Evolutionary conservation across 2,797 vertebrate species (phyloP), one percentile per base, ranked within the genome.

Genomic region (Vespertilio murinus): DNA sequence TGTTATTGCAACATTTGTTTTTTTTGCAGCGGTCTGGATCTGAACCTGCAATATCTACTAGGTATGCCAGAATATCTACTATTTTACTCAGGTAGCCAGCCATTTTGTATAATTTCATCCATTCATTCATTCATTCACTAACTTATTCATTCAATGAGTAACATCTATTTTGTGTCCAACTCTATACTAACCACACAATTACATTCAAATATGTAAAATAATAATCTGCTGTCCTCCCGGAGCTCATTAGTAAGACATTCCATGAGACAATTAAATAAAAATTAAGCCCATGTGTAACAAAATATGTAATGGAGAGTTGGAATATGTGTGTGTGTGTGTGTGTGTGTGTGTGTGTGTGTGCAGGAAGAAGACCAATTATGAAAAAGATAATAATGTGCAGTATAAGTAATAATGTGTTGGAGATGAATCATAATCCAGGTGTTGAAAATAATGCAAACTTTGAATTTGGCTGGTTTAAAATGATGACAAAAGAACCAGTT

Each of bases 41-140:
- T 8, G 5, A 79, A 40, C 35, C 35, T 30, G 38, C 25, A 13
- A 61, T 61, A 61, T 42, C 54, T 79, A 38, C 16, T 38, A 79
- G 1, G 35, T 42, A 42, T 79, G 54, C 35, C 54, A 85, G 16
- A 92, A 56, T 90, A 49, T 8, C 23, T 52, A 54, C 4, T n/a
- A 1, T 40, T 73, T 93, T 74, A 90, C 52, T 88, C 17, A 65
- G 10, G 18, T 73, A 84, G 9, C 8, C 65, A 83, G 23, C 3
- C 92, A 1, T 67, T 95, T 92, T 93, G 65, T 77, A 30, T 35
- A 22, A 96, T 93, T 87, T 61, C 5, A 64, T n/a, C n/a, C 14
- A 64, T 64, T 64, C 6, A 59, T 83, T 42, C 17, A 45, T 80
- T 85, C 22, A 83, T 52, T 71, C 9, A 64, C 61, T 47, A 20